These are phyloP conservation scores for Noturus placidus DNA, from an alignment of 2,113 vertebrate genomes.

Conservation along the genomic window DNA sequence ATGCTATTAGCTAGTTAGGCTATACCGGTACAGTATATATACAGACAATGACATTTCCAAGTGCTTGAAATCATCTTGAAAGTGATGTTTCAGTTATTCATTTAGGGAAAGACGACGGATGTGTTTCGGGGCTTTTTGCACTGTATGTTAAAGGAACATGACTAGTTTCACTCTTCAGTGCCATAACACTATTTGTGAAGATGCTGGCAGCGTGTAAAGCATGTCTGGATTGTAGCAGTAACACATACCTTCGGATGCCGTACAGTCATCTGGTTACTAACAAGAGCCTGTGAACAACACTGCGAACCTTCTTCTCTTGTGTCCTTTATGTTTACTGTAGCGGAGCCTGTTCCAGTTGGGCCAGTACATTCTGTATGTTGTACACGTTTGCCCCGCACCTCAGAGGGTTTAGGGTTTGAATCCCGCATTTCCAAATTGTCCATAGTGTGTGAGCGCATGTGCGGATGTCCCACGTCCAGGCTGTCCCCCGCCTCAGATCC, in stretches of 20 bases:
- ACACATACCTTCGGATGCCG: not conserved
- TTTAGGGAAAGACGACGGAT: not conserved
- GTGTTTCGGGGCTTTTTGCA: not conserved
- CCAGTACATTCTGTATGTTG: not conserved
- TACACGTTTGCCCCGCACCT: too few species aligned
- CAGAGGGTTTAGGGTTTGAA: too few species aligned
- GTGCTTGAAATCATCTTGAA: not conserved
- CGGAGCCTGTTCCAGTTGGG: not conserved
- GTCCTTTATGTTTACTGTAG: not conserved
- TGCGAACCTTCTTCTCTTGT: not conserved
- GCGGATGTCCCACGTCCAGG: too few species aligned
- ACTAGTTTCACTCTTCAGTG: not conserved
- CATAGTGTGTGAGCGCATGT: too few species aligned
- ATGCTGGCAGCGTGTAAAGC: not conserved
- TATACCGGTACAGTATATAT: too few species aligned
- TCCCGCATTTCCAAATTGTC: too few species aligned
- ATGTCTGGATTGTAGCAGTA: conserved; percentile 4
- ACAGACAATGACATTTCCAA: not conserved
- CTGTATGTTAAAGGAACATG: not conserved
- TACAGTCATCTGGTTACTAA: not conserved
- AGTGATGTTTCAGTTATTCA: not conserved
- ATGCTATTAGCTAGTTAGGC: not conserved
- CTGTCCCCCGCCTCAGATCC: too few species aligned
- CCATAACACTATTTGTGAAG: not conserved
- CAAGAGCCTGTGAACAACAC: not conserved